These are phyloP conservation scores for Argyra leucocephala DNA, from an alignment of 2,888 invertebrate genomes.

Conservation along the genomic window DNA sequence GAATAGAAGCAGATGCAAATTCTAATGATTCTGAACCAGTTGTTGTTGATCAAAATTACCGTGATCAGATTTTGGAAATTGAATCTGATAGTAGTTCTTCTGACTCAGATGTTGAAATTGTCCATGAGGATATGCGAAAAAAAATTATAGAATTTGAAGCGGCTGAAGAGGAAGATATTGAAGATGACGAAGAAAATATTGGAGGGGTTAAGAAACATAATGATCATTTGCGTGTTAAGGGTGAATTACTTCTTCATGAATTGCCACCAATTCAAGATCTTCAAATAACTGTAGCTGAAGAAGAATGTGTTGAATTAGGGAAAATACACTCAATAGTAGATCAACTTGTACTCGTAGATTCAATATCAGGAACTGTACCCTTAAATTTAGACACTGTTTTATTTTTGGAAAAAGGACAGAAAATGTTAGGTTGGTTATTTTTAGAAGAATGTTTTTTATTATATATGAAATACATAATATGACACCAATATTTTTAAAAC, in stretches of 20 bases:
- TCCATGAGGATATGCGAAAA: neutral
- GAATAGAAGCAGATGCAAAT: neutral
- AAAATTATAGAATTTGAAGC: slow-evolving; percentile 30
- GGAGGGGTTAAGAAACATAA: slow-evolving; percentile 12
- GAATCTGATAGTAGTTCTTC: slow-evolving; percentile 14
- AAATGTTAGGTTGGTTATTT: slow-evolving; percentile 50
- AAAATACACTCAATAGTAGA: slow-evolving; percentile 61
- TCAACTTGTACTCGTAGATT: slow-evolving; percentile 66
- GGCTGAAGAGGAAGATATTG: slow-evolving; percentile 30
- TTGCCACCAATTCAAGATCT: slow-evolving; percentile 75
- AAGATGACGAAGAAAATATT: slow-evolving; percentile 28
- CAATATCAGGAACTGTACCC: slow-evolving; percentile 61
- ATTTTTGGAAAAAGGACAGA: slow-evolving; percentile 70
- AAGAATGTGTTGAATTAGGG: slow-evolving; percentile 65
- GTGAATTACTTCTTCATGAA: slow-evolving; percentile 50
- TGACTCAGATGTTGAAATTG: slow-evolving; percentile 17
- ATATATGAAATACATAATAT: too few relatives aligned
- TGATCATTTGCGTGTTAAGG: slow-evolving; percentile 28
- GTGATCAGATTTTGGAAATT: neutral
- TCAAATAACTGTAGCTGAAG: slow-evolving; percentile 65
- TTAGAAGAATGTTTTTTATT: too few relatives aligned
- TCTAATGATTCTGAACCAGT: neutral
- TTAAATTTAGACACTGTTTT: slow-evolving; percentile 79
- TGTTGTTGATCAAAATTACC: neutral
- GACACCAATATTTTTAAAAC: neutral